Evolutionary conservation across 2,113 vertebrate genomes (phyloP), one percentile per base, ranked within the genome.

Genomic region (Mola mola): DNA sequence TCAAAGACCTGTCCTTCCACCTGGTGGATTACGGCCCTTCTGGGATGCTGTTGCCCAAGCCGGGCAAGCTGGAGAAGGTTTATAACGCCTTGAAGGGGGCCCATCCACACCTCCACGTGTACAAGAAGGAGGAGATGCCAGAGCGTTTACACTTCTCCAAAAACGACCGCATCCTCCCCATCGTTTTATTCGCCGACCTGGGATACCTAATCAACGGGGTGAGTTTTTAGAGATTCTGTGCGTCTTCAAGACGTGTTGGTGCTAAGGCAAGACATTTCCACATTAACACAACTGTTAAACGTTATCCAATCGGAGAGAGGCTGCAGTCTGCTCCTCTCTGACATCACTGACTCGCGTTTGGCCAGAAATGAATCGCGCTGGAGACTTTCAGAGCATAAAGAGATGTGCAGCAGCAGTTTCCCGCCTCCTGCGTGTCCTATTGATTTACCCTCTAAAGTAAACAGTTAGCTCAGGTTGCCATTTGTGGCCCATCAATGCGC

Each of bases 191-290:
- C 73, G 24, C 93, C 0, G 95, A 98, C 2, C 79, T 83, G 0
- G 95, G 95, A 84, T 97, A 97, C 0, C 92, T 98, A 8, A 95
- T 97, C 78, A 95, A 96, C 0, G 94, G 95, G 93, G 96, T 98
- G 83, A 73, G 94, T 77, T n/a, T n/a, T n/a, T n/a, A n/a, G n/a
- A n/a, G n/a, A n/a, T n/a, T n/a, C n/a, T n/a, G n/a, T n/a, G n/a
- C n/a, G n/a, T n/a, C n/a, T n/a, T n/a, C n/a, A n/a, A n/a, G n/a
- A n/a, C n/a, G n/a, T n/a, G n/a, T n/a, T n/a, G n/a, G n/a, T n/a
- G n/a, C n/a, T n/a, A n/a, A n/a, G n/a, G n/a, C n/a, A n/a, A n/a
- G n/a, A n/a, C n/a, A n/a, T n/a, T n/a, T n/a, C n/a, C n/a, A n/a
- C n/a, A n/a, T n/a, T n/a, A n/a, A n/a, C n/a, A n/a, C n/a, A n/a